Percentiles rank a stretch among this genome's conserved stretches.
These are phyloP conservation scores for Campylomormyrus tamandua DNA, from an alignment of 2,113 vertebrate genomes.

Conservation along the genomic window DNA sequence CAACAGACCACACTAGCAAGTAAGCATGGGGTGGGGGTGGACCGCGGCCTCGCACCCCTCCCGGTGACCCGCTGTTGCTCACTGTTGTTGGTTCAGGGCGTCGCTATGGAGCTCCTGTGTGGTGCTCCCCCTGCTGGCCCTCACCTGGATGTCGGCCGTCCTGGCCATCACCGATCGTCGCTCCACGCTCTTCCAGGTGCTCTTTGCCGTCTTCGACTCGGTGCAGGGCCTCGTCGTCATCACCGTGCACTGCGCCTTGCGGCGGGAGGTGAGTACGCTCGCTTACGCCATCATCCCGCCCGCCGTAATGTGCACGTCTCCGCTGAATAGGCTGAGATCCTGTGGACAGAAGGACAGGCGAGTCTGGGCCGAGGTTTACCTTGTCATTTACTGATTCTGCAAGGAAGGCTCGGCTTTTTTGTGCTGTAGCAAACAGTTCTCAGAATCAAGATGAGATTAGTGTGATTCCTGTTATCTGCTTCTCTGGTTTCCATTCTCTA, in stretches of 20 bases:
- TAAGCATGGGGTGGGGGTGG: background rate
- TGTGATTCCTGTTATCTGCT: background rate
- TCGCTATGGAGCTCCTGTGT: conserved; percentile 85
- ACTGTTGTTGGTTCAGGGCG: conserved; percentile 60
- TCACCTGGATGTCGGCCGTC: conserved; percentile 99
- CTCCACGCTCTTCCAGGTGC: conserved; percentile 89
- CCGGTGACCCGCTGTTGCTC: background rate
- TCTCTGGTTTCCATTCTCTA: background rate
- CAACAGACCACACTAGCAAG: background rate
- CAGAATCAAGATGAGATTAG: background rate
- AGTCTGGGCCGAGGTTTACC: background rate
- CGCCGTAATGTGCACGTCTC: background rate
- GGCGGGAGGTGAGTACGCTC: conserved; percentile 76
- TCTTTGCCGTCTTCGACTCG: conserved; percentile 91
- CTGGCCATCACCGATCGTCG: conserved; percentile 96
- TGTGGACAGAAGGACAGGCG: background rate
- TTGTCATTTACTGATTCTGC: background rate
- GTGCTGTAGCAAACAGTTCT: background rate
- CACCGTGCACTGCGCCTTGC: conserved; percentile 91
- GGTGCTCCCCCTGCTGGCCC: conserved; percentile 87
- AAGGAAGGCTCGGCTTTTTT: background rate
- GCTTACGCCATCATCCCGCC: background rate
- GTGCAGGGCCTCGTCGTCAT: conserved; percentile 97
- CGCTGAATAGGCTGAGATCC: background rate
- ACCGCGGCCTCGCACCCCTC: background rate